A percentile compares a stretch with the other conserved stretches of the same genome.
Conservation (phyloP, 2,113 vertebrate species). For the Dermatemys mawii region DNA sequence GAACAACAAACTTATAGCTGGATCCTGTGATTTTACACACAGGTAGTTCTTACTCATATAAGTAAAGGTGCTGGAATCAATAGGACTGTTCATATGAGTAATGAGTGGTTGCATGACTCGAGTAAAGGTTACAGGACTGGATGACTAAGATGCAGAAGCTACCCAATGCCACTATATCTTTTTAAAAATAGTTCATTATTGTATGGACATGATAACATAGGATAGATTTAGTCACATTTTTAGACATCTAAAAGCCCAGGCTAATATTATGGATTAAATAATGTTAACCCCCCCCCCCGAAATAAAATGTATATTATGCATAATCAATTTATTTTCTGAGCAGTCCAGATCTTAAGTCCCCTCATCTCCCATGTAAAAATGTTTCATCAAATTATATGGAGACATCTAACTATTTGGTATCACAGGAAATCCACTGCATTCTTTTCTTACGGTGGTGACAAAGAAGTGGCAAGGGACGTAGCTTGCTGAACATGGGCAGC, state of each 20-base stretch:
- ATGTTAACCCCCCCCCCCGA: background rate
- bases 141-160: background rate
- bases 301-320: background rate
- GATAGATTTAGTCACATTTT: background rate
- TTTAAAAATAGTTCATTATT: background rate
- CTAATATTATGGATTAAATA: fast-evolving
- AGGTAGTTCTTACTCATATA: background rate
- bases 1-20: background rate
- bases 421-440: background rate
- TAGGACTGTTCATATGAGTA: background rate
- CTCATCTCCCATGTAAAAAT: background rate
- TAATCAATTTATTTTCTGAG: background rate
- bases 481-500: fast-evolving
- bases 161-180: background rate
- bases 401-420: background rate
- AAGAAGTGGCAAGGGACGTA: background rate
- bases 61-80: background rate
- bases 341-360: background rate
- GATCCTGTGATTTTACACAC: background rate
- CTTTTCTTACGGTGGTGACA: background rate
- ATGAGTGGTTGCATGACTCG: background rate
- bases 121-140: background rate
- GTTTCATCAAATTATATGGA: background rate
- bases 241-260: background rate
- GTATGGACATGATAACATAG: background rate